Evolutionary conservation across 2,113 vertebrate genomes (phyloP).

Genomic region (Gopherus flavomarginatus): DNA sequence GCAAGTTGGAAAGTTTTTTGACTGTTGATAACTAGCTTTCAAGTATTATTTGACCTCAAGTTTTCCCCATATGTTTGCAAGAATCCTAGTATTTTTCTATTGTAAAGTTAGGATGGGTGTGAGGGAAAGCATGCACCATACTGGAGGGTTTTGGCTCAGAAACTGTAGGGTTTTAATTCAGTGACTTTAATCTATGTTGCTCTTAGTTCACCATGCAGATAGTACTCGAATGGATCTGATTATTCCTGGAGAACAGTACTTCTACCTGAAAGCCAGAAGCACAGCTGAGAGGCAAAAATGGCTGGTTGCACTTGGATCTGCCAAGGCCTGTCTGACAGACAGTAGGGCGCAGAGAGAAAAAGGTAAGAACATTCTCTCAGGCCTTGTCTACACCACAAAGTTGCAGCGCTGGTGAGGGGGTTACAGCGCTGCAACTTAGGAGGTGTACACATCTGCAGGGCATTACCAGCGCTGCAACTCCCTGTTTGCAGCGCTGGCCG

Average conservation of each 20-base stretch:
- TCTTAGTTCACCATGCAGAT: conserved; percentile 92
- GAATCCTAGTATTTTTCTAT: not conserved
- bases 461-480: no score
- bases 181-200: conserved; percentile 23
- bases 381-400: no score
- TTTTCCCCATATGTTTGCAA: not conserved
- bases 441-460: no score
- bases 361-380: conserved; percentile 77
- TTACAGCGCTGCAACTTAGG: no score
- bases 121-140: not conserved
- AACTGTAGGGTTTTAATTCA: not conserved
- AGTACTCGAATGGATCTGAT: conserved; percentile 94
- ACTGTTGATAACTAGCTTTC: not conserved
- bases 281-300: conserved; percentile 96
- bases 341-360: conserved; percentile 95
- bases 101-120: not conserved
- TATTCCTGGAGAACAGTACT: conserved; percentile 96
- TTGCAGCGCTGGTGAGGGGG: no score
- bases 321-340: conserved; percentile 97
- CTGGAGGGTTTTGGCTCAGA: not conserved
- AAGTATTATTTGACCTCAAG: not conserved
- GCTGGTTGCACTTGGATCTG: conserved; percentile 94
- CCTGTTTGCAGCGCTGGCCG: no score
- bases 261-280: conserved; percentile 95
- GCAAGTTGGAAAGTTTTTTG: not conserved